Evolutionary conservation across 2,113 vertebrate genomes (phyloP).

Genomic region (Aleadryas rufinucha): DNA sequence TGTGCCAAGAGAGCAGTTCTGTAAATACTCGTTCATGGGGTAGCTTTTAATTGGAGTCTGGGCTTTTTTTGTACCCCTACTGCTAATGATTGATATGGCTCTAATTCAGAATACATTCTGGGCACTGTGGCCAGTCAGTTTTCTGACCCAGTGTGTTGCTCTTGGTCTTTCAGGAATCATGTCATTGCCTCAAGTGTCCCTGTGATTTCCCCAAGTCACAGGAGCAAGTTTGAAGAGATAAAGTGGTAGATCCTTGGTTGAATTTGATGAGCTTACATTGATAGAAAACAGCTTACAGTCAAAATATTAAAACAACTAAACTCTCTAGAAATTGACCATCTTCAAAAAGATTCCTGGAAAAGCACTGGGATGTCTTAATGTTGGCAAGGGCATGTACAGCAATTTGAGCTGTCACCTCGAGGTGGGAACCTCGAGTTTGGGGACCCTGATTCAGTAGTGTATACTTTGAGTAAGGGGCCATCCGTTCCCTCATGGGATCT

Average conservation of each 20-base stretch:
- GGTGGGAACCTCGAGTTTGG: neutral
- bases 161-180: neutral
- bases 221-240: neutral
- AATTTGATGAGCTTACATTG: neutral
- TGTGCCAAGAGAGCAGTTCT: neutral
- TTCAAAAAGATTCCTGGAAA: neutral
- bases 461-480: neutral
- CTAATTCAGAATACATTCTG: neutral
- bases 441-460: neutral
- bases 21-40: neutral
- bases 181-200: neutral
- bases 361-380: neutral
- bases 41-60: neutral
- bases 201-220: neutral
- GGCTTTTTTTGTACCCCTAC: neutral
- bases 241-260: rapidly evolving
- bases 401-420: neutral
- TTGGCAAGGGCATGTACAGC: neutral
- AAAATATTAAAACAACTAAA: neutral
- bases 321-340: neutral
- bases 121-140: neutral
- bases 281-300: neutral
- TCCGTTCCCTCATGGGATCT: neutral
- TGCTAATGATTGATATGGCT: neutral
- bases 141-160: neutral